These are phyloP conservation scores for Neodiprion fabricii DNA, from an alignment of 1,140 invertebrate species.

Conservation along the genomic window DNA sequence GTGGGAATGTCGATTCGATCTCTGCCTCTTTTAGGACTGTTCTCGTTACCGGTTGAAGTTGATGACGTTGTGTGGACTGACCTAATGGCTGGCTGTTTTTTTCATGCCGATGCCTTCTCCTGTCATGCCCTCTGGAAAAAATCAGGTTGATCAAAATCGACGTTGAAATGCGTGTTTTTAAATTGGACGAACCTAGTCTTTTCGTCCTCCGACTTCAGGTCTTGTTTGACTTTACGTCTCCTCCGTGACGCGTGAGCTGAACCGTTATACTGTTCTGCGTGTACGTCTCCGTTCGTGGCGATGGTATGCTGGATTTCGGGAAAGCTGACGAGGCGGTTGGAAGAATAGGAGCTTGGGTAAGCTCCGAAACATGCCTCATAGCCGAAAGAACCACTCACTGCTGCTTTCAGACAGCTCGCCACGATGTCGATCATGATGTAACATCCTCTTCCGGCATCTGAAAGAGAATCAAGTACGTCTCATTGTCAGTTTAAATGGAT, in stretches of 20 bases:
- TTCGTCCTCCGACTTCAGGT: not conserved
- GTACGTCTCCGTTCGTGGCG: not conserved
- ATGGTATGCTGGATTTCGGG: not conserved
- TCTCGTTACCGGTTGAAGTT: not conserved
- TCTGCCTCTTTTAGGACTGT: not conserved
- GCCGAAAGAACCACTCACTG: slow-evolving; percentile 17
- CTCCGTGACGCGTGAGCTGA: not conserved
- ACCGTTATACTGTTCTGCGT: not conserved
- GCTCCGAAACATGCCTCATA: not conserved
- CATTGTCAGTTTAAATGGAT: not conserved
- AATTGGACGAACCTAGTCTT: not conserved
- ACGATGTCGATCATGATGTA: slow-evolving; percentile 38
- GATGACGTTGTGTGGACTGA: not conserved
- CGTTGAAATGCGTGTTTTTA: too few relatives aligned
- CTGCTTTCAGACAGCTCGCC: slow-evolving; percentile 39
- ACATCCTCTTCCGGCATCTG: slow-evolving; percentile 42
- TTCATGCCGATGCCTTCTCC: not conserved
- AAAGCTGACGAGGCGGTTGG: not conserved
- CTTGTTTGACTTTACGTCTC: not conserved
- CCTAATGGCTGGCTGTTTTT: not conserved
- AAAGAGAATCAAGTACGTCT: not conserved
- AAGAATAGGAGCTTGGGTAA: not conserved
- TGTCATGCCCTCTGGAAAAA: not conserved
- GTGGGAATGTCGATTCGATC: not conserved
- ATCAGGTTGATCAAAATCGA: too few relatives aligned